These are phyloP conservation scores for Dolichomitus sp. DNA, from an alignment of 2,888 invertebrate species.

Conservation along the genomic window DNA sequence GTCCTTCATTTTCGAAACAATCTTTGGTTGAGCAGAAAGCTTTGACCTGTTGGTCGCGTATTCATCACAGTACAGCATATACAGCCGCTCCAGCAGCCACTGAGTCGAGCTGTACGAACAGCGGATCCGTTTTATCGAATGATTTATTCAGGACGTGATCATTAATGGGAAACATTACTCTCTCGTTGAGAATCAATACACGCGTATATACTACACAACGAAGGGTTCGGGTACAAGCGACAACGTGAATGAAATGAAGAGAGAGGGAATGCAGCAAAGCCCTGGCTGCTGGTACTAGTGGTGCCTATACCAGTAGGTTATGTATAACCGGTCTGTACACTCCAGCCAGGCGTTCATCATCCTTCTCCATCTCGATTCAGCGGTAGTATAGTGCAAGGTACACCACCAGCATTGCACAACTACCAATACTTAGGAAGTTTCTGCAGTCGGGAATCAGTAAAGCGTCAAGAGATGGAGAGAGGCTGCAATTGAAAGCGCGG, in stretches of 20 bases:
- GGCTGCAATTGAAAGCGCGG: slow-evolving; percentile 30
- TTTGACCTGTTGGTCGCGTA: slow-evolving; percentile 27
- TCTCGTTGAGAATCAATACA: slow-evolving; percentile 84
- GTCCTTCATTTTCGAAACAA: slow-evolving; percentile 71
- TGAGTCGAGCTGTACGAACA: slow-evolving; percentile 64
- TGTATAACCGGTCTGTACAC: slow-evolving; percentile 54
- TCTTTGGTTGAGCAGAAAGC: slow-evolving; percentile 43
- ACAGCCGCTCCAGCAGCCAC: slow-evolving; percentile 4
- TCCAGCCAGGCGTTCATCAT: slow-evolving; percentile 42
- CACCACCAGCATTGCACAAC: not conserved
- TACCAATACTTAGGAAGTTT: not conserved
- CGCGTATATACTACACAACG: slow-evolving; percentile 56
- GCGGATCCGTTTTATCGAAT: slow-evolving; percentile 83
- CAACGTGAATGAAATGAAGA: slow-evolving; percentile 58
- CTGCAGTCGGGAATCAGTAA: slow-evolving; percentile 15
- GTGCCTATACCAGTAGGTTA: slow-evolving; percentile 46
- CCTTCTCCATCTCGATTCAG: slow-evolving; percentile 22
- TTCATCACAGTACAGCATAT: slow-evolving; percentile 3
- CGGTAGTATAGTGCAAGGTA: slow-evolving; percentile 14
- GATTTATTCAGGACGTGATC: slow-evolving; percentile 84
- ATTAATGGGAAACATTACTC: slow-evolving; percentile 84
- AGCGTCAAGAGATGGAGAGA: slow-evolving; percentile 59
- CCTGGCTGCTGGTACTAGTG: slow-evolving; percentile 31
- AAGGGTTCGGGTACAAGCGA: slow-evolving; percentile 62
- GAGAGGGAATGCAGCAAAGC: slow-evolving; percentile 39